Percentiles rank a stretch among this genome's conserved stretches.
These are phyloP conservation scores for Ceraclea dissimilis DNA, from an alignment of 2,888 invertebrate genomes.

Conservation along the genomic window DNA sequence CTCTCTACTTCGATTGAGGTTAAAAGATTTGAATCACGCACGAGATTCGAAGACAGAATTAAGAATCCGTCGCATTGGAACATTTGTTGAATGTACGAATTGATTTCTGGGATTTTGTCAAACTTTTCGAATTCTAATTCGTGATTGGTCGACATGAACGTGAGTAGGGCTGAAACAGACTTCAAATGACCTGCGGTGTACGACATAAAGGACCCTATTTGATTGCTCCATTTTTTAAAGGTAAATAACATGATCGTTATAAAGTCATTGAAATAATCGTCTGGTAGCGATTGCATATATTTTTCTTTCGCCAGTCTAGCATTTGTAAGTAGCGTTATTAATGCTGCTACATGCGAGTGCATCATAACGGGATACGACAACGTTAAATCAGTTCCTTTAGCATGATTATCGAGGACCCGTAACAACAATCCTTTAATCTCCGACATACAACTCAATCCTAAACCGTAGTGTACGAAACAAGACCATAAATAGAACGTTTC, in stretches of 20 bases:
- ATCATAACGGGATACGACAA: conserved; percentile 42
- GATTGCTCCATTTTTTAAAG: conserved; percentile 43
- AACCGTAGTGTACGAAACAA: conserved; percentile 46
- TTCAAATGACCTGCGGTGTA: conserved; percentile 44
- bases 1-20: conserved; percentile 31
- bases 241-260: conserved; percentile 8
- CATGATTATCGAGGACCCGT: conserved; percentile 51
- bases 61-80: conserved; percentile 43
- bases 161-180: conserved; percentile 36
- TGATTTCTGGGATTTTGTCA: conserved; percentile 2
- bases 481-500: conserved; percentile 55
- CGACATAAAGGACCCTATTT: conserved; percentile 35
- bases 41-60: conserved; percentile 37
- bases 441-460: conserved; percentile 42
- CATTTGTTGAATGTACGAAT: conserved; percentile 30
- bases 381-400: conserved; percentile 47
- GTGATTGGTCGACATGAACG: conserved; percentile 38
- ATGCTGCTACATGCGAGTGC: conserved; percentile 51
- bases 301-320: conserved; percentile 5
- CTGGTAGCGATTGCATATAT: conserved; percentile 2
- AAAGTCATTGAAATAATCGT: conserved; percentile 24
- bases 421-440: conserved; percentile 49
- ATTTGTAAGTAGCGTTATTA: conserved; percentile 42
- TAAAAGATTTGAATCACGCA: conserved; percentile 39
- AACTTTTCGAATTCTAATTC: conserved; percentile 30